phyloP scores from a whole-genome alignment of 2,888 invertebrate genomes.

The Clunio marinus region DNA sequence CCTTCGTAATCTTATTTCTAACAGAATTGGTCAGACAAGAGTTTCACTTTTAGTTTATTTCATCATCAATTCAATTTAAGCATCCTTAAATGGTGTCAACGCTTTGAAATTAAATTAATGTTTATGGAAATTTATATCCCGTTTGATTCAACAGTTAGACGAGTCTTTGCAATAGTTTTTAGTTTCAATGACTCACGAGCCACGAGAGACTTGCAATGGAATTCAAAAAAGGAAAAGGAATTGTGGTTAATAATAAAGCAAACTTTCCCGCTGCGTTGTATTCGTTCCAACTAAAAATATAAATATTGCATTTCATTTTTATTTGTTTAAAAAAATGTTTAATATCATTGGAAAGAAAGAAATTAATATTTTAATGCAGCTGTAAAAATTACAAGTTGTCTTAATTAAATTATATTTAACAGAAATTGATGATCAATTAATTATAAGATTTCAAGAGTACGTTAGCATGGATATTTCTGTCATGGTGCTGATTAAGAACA shows the following conservation, averaged over 20 bases:
- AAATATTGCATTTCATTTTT: slow-evolving; percentile 33
- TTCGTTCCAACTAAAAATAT: background rate
- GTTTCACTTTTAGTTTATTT: too few relatives aligned
- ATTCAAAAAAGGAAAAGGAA: too few relatives aligned
- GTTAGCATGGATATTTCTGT: background rate
- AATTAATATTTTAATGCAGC: slow-evolving; percentile 37
- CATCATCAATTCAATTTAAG: too few relatives aligned
- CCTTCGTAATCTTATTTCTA: too few relatives aligned
- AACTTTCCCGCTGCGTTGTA: slow-evolving; percentile 21
- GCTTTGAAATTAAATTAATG: background rate
- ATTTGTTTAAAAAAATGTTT: background rate
- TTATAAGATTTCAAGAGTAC: background rate
- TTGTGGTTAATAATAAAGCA: slow-evolving; percentile 19
- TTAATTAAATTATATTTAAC: slow-evolving; percentile 37
- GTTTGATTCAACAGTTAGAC: slow-evolving; percentile 6
- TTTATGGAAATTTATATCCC: background rate
- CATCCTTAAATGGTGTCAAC: background rate
- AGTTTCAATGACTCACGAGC: too few relatives aligned
- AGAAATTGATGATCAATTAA: slow-evolving; percentile 37
- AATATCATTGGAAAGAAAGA: background rate
- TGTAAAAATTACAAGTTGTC: slow-evolving; percentile 38
- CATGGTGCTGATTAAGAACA: background rate
- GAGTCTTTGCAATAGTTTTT: background rate
- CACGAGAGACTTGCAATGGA: too few relatives aligned
- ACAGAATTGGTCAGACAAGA: too few relatives aligned